Conservation (phyloP, 1,140 invertebrate genomes). For the Pararge aegeria region DNA sequence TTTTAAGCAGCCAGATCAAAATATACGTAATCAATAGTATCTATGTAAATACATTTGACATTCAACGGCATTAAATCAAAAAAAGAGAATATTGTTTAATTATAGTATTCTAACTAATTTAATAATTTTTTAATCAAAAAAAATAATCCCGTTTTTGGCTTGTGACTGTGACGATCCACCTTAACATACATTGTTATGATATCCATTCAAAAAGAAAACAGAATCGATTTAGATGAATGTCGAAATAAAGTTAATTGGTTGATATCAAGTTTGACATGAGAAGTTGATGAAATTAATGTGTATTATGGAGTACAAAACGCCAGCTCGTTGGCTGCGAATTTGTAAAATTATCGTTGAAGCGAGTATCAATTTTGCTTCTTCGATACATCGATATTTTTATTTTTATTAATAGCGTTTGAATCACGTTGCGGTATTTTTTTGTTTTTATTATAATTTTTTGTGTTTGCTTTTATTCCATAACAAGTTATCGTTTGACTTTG, state of each 20-base stretch:
- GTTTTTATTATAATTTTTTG: no score
- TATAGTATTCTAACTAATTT: no score
- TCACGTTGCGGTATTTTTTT: neutral
- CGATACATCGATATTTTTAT: conserved; percentile 4
- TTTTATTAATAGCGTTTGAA: conserved; percentile 14
- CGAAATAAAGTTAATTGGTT: conserved; percentile 74
- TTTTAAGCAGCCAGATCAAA: no score
- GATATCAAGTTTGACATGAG: conserved; percentile 71
- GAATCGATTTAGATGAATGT: conserved; percentile 37
- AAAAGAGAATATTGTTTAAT: no score
- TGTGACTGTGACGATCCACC: neutral
- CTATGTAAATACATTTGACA: no score
- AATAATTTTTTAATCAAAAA: no score
- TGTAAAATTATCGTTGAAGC: conserved; percentile 62
- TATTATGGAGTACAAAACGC: conserved; percentile 64
- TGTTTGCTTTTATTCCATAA: neutral
- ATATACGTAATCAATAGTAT: no score
- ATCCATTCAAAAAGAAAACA: conserved; percentile 20
- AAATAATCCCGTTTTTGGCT: neutral
- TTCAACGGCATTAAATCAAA: no score
- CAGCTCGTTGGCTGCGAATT: conserved; percentile 66
- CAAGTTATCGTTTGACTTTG: no score
- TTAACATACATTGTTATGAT: conserved; percentile 16
- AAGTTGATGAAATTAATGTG: conserved; percentile 69
- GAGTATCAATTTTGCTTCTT: conserved; percentile 17